Evolutionary conservation across 2,113 vertebrate species (phyloP), one percentile per base, ranked within the genome.

Genomic region (Psettodes erumei): DNA sequence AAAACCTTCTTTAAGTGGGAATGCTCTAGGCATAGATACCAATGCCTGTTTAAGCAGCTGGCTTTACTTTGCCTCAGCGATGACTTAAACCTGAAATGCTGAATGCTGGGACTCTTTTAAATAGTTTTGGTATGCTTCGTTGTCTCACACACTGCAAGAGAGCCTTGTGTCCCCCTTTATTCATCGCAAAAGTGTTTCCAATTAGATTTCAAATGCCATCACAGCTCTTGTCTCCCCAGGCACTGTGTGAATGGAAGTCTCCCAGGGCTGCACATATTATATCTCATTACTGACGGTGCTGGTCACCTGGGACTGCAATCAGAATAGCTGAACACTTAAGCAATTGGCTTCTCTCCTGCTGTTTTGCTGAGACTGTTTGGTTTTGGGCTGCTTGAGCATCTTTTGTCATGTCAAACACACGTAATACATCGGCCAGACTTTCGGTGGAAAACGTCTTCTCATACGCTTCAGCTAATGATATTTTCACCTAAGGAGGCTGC

Each of bases 331-430:
- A 86, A 88, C 88, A 86, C 90, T 94, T 91, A 88, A 85, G 89
- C 83, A 82, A 85, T 90, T 91, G 85, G 85, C 79, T 90, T 88
- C 85, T 84, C 64, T 80, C 63, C 35, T 40, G 56, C 69, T 47
- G 76, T 51, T 65, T 60, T 72, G 48, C 75, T 61, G 75, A 87
- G 86, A 91, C 86, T 92, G 92, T 94, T 89, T 93, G 69, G 71
- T 78, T 88, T 88, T 86, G 71, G 76, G 83, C 85, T 90, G 82
- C 87, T 81, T 35, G 33, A 83, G 84, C 88, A 69, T 84, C 87
- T 93, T 90, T n/a, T 51, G n/a, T 90, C 92, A 92, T 92, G 92
- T 91, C 88, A 91, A 88, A 90, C 84, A 88, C 84, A 85, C n/a
- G n/a, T 85, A 89, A 91, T 89, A 71, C 86, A 82, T 67, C 75